phyloP scores from a whole-genome alignment of 2,888 invertebrate genomes.

The Noctua janthe region DNA sequence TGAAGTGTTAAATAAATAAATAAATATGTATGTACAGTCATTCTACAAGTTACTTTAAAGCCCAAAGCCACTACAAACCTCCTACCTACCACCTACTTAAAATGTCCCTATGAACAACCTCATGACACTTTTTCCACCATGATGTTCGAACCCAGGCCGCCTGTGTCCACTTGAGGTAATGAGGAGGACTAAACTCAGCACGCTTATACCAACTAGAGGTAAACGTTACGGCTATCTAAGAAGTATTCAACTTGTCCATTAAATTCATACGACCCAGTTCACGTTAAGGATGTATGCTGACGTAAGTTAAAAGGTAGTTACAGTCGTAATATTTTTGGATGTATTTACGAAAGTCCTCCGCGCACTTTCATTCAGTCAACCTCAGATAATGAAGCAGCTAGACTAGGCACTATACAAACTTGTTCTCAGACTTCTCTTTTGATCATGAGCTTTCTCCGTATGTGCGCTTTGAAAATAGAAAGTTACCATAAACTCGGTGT shows the following conservation, averaged over 20 bases:
- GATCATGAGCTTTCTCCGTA: not conserved
- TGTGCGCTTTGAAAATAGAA: not conserved
- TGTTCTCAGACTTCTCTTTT: not conserved
- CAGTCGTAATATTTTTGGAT: conserved; percentile 11
- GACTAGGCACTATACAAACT: not conserved
- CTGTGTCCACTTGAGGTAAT: not conserved
- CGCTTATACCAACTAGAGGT: not conserved
- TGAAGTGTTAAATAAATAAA: too few species aligned
- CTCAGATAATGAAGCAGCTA: not conserved
- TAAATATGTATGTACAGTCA: too few species aligned
- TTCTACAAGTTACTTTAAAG: too few species aligned
- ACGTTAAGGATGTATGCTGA: not conserved
- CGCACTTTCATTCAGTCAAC: not conserved
- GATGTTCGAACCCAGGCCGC: not conserved
- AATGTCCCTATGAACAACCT: not conserved
- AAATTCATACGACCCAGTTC: not conserved
- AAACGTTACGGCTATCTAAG: not conserved
- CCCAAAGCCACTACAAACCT: too few species aligned
- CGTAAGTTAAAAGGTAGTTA: not conserved
- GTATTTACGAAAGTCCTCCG: not conserved
- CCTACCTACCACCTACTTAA: not conserved
- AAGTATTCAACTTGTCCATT: not conserved
- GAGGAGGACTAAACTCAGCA: too few species aligned
- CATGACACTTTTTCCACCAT: not conserved
- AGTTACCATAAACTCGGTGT: not conserved